These are phyloP conservation scores for Tetramorium bicarinatum DNA, from an alignment of 2,888 invertebrate genomes.

Conservation along the genomic window DNA sequence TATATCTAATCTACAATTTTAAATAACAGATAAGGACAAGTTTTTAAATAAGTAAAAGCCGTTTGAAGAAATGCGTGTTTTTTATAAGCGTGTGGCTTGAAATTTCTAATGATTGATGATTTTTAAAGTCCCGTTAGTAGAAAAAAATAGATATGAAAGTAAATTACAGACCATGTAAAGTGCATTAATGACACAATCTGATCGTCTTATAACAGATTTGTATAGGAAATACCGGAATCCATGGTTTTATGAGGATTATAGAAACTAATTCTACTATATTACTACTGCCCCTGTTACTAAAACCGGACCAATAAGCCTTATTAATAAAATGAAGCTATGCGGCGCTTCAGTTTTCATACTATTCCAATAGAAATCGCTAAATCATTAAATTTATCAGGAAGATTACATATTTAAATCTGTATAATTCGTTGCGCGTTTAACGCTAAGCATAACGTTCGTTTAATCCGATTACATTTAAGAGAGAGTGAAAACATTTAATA, in stretches of 20 bases:
- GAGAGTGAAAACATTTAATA: constrained; percentile 3
- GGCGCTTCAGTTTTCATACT: constrained; percentile 65
- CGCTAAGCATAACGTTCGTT: not conserved
- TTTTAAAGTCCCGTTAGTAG: constrained; percentile 24
- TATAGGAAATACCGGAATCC: not conserved
- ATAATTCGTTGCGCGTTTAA: constrained; percentile 28
- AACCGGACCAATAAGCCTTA: constrained; percentile 84
- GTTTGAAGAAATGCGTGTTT: constrained; percentile 38
- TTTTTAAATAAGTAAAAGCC: constrained; percentile 5
- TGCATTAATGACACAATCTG: constrained; percentile 37
- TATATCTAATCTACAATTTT: constrained; percentile 65
- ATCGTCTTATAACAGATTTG: constrained; percentile 26
- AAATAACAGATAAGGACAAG: constrained; percentile 11
- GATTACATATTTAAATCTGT: constrained; percentile 16
- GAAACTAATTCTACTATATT: constrained; percentile 33
- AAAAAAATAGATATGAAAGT: constrained; percentile 33
- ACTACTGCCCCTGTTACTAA: constrained; percentile 66
- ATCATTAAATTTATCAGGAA: constrained; percentile 11
- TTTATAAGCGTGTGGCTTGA: constrained; percentile 18
- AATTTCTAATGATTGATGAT: constrained; percentile 21
- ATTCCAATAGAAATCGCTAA: constrained; percentile 78
- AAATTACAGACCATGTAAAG: constrained; percentile 40
- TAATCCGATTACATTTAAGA: constrained; percentile 6
- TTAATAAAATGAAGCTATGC: constrained; percentile 60
- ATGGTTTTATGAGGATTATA: constrained; percentile 35